Evolutionary conservation across 1,140 invertebrate species (phyloP).

Genomic region (Drosophila subobscura): DNA sequence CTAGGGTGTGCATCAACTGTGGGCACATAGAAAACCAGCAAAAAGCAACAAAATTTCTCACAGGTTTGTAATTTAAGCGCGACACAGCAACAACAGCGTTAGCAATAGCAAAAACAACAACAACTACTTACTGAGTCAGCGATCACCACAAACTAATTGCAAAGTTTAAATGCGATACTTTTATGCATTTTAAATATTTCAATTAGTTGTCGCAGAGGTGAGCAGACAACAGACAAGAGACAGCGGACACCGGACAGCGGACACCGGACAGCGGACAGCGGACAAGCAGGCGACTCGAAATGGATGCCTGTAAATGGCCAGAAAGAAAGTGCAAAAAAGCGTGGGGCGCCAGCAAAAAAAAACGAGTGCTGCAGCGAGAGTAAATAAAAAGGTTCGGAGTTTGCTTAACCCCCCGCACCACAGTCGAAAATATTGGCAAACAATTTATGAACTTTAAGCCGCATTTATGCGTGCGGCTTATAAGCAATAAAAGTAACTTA

Average conservation of each 20-base stretch:
- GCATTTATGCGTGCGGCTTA: constrained; percentile 80
- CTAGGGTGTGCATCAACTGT: constrained; percentile 21
- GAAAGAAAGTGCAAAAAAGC: constrained; percentile 54
- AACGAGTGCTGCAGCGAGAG: constrained; percentile 19
- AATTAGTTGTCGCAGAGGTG: constrained; percentile 54
- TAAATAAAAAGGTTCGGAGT: constrained; percentile 9
- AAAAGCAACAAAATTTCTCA: constrained; percentile 49
- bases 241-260: constrained; percentile 15
- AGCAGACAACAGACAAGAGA: constrained; percentile 6
- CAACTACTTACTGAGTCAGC: constrained; percentile 25
- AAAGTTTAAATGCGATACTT: constrained; percentile 74
- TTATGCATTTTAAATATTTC: constrained; percentile 74
- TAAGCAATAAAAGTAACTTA: constrained; percentile 81
- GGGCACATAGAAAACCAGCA: constrained; percentile 20
- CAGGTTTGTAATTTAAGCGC: constrained; percentile 70
- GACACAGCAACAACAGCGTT: constrained; percentile 21
- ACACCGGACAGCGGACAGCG: constrained; percentile 13
- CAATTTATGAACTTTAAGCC: constrained; percentile 78
- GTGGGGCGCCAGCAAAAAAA: constrained; percentile 57
- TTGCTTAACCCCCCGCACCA: constrained; percentile 36
- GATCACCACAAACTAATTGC: constrained; percentile 76
- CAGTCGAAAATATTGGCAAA: constrained; percentile 52
- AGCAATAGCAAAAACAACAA: constrained; percentile 11
- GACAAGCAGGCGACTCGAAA: constrained; percentile 12
- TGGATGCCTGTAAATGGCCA: constrained; percentile 21